These are phyloP conservation scores for Tylochromis polylepis DNA, from an alignment of 2,113 vertebrate species.

Conservation along the genomic window DNA sequence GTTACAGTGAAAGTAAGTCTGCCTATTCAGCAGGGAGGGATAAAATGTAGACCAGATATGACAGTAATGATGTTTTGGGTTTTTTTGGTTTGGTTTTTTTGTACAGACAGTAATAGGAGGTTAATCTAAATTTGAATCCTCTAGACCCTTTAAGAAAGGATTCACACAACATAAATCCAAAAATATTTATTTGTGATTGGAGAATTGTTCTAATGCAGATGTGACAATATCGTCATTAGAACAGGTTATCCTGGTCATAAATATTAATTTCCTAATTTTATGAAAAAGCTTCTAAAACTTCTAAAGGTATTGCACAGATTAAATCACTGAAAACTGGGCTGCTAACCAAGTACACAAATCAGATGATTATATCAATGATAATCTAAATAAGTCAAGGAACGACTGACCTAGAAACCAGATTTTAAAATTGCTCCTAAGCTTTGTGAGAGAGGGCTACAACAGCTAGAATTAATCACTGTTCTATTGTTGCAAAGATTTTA, in stretches of 20 bases:
- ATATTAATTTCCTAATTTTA: too few relatives aligned
- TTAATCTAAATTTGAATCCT: too few relatives aligned
- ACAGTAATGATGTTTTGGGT: neutral
- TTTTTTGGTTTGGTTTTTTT: too few relatives aligned
- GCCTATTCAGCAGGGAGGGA: neutral
- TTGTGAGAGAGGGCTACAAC: neutral
- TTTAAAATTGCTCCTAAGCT: neutral
- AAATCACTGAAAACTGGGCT: neutral
- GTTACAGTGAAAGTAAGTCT: neutral
- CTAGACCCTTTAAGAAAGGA: too few relatives aligned
- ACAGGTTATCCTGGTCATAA: too few relatives aligned
- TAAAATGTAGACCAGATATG: neutral
- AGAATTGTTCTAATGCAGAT: too few relatives aligned
- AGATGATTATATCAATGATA: neutral
- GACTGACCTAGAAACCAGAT: neutral
- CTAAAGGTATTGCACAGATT: neutral
- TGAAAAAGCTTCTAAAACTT: too few relatives aligned
- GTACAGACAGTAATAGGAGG: too few relatives aligned
- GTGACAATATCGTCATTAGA: too few relatives aligned
- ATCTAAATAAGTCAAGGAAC: neutral
- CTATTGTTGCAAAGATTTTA: neutral
- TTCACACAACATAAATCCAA: too few relatives aligned
- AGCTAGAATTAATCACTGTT: too few relatives aligned
- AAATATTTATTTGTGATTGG: too few relatives aligned
- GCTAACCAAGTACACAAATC: neutral